Percentiles rank a stretch among this genome's conserved stretches.
Evolutionary conservation across 2,888 invertebrate species (phyloP).

Genomic region (Idaea biselata): DNA sequence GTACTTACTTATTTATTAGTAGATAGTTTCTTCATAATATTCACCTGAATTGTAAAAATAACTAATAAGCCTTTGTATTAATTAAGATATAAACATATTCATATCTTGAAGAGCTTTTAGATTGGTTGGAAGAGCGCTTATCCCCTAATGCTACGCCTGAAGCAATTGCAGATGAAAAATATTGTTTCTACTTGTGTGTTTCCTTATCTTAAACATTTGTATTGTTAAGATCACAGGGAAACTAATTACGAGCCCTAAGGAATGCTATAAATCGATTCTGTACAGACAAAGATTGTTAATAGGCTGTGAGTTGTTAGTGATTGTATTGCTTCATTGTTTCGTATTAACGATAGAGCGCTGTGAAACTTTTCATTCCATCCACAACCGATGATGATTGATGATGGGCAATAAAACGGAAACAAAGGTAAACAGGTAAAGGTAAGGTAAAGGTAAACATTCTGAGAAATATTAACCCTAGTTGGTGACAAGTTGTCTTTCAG

Average conservation of each 20-base stretch:
- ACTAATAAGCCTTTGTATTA: too few species aligned
- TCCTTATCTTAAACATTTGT: constrained; percentile 27
- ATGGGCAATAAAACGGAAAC: not conserved
- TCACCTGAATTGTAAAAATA: too few species aligned
- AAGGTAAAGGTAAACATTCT: not conserved
- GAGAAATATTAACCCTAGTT: not conserved
- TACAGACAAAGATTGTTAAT: constrained; percentile 16
- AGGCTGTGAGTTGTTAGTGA: constrained; percentile 20
- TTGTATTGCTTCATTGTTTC: constrained; percentile 14
- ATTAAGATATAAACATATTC: too few species aligned
- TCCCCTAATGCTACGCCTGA: constrained; percentile 10
- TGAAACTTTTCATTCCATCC: not conserved
- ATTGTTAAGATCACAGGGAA: constrained; percentile 27
- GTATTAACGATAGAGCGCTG: constrained; percentile 5
- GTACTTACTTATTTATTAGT: too few species aligned
- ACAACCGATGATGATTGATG: not conserved
- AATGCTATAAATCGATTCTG: constrained; percentile 28
- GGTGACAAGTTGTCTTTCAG: too few species aligned
- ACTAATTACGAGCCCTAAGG: constrained; percentile 26
- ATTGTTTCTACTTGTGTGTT: constrained; percentile 26
- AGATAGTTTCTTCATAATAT: too few species aligned
- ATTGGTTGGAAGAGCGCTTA: too few species aligned
- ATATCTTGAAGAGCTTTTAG: too few species aligned
- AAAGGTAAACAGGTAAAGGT: too few species aligned
- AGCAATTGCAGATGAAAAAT: constrained; percentile 32